These are phyloP conservation scores for Tenodera sinensis DNA, from an alignment of 2,888 invertebrate genomes.

Conservation along the genomic window DNA sequence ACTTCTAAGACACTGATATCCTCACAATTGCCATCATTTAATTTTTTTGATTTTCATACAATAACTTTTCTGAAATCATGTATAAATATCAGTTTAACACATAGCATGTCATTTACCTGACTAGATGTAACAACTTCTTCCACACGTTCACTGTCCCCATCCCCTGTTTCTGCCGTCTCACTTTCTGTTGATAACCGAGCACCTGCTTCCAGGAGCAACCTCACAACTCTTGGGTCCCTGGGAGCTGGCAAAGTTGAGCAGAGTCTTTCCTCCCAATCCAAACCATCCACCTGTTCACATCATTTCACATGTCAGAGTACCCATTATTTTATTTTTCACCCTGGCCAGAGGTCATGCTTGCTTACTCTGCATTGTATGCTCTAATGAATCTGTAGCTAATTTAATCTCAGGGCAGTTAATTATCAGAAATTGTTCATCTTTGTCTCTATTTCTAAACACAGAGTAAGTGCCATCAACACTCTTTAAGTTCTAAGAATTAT, in stretches of 20 bases:
- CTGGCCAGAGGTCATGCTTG: not conserved
- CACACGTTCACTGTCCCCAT: conserved; percentile 25
- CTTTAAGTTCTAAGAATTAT: too few relatives aligned
- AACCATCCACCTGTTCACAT: not conserved
- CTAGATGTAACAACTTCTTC: conserved; percentile 46
- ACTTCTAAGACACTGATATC: too few relatives aligned
- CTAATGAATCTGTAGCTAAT: not conserved
- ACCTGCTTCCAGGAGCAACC: conserved; percentile 71
- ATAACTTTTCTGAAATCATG: too few relatives aligned
- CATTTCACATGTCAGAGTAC: not conserved
- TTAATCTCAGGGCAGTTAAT: not conserved
- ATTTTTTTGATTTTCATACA: too few relatives aligned
- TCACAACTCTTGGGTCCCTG: conserved; percentile 62
- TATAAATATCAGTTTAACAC: too few relatives aligned
- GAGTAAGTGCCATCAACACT: too few relatives aligned
- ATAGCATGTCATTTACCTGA: conserved; percentile 39
- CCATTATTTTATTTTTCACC: not conserved
- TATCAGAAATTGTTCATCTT: not conserved
- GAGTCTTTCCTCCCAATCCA: conserved; percentile 4
- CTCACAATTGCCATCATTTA: too few relatives aligned
- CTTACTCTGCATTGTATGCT: not conserved
- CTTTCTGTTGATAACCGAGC: conserved; percentile 46
- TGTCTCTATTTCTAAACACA: not conserved
- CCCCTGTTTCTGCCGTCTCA: conserved; percentile 22
- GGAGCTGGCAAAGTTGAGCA: conserved; percentile 20